phyloP scores from a whole-genome alignment of 1,140 invertebrate species.

The Drosophila watanabei region DNA sequence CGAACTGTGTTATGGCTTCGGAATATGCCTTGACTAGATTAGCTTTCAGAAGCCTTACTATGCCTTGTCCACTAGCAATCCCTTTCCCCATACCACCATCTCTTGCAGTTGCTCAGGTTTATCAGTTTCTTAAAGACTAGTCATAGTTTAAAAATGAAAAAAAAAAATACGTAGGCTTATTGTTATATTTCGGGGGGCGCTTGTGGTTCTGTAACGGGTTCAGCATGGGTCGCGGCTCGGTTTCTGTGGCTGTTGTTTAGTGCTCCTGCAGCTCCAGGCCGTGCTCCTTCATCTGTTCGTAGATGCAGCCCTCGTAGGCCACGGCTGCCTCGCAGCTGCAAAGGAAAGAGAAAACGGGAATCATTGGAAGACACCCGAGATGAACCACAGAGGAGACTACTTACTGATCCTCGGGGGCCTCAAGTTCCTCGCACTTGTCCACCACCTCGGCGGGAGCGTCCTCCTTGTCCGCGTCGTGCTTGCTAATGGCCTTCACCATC shows the following conservation, averaged over 20 bases:
- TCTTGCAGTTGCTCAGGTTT: conserved; percentile 30
- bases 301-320: conserved; percentile 55
- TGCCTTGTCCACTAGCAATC: neutral
- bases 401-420: conserved; percentile 73
- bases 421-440: conserved; percentile 57
- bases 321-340: conserved; percentile 62
- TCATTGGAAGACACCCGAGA: neutral
- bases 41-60: neutral
- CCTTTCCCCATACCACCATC: neutral
- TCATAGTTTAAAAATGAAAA: conserved; percentile 21
- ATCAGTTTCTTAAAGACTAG: conserved; percentile 28
- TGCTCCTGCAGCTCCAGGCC: conserved; percentile 51
- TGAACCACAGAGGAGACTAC: neutral
- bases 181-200: conserved; percentile 37
- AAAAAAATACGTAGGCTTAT: neutral
- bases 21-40: neutral
- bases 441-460: conserved; percentile 51
- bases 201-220: conserved; percentile 27
- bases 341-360: neutral
- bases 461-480: conserved; percentile 59
- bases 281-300: conserved; percentile 63
- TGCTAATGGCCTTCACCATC: conserved; percentile 52
- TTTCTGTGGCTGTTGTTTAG: neutral
- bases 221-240: neutral
- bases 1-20: neutral